Evolutionary conservation across 2,113 vertebrate genomes (phyloP).

Genomic region (Esox niger): DNA sequence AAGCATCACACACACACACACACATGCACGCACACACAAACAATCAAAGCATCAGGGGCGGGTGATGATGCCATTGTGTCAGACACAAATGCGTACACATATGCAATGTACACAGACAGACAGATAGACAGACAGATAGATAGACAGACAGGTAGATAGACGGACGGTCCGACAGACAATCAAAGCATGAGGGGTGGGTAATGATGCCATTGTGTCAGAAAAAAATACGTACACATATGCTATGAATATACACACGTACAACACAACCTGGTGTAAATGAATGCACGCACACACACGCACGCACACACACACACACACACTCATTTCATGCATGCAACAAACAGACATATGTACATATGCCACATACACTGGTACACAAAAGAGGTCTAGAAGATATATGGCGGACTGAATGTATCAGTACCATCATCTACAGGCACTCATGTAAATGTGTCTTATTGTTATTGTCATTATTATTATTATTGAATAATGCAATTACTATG

Average conservation of each 20-base stretch:
- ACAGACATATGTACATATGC: slow-evolving; percentile 55
- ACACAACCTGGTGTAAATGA: slow-evolving; percentile 1
- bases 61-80: slow-evolving; percentile 75
- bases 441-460: too few relatives aligned
- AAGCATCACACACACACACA: slow-evolving; percentile 70
- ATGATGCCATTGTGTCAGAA: slow-evolving; percentile 73
- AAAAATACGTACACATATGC: slow-evolving; percentile 66
- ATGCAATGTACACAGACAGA: slow-evolving; percentile 47
- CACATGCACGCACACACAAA: slow-evolving; percentile 54
- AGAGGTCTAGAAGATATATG: slow-evolving; percentile 56
- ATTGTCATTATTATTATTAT: too few relatives aligned
- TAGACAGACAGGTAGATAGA: too few relatives aligned
- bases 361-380: slow-evolving; percentile 63
- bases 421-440: too few relatives aligned
- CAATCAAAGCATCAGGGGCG: slow-evolving; percentile 79
- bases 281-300: slow-evolving; percentile 7
- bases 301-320: slow-evolving; percentile 6
- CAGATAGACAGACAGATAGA: too few relatives aligned
- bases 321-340: not conserved
- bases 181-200: slow-evolving; percentile 77
- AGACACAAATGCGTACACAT: slow-evolving; percentile 65
- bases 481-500: too few relatives aligned
- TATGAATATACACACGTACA: slow-evolving; percentile 38
- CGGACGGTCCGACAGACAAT: slow-evolving; percentile 66
- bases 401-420: slow-evolving; percentile 65